phyloP scores from a whole-genome alignment of 2,113 vertebrate species.

The Eurystomus gularis region DNA sequence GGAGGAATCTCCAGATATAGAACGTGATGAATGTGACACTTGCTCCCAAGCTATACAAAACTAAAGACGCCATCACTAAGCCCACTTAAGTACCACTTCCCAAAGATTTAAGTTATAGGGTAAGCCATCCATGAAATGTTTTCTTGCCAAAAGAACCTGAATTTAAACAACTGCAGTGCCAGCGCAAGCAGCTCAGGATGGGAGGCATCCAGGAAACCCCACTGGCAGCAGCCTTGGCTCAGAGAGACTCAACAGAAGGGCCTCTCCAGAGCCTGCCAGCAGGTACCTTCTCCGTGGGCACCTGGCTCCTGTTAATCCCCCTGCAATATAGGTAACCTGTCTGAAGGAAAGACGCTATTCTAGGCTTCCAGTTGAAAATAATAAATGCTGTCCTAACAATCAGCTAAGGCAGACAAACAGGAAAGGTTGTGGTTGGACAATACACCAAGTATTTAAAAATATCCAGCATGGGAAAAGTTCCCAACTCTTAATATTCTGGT shows the following conservation, averaged over 20 bases:
- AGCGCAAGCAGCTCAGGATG: not conserved
- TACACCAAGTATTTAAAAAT: accelerated
- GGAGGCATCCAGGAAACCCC: not conserved
- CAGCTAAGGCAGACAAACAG: not conserved
- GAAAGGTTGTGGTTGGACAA: not conserved
- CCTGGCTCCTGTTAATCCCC: not conserved
- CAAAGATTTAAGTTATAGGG: not conserved
- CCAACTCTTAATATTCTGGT: accelerated
- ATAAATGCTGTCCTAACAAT: not conserved
- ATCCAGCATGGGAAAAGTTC: not conserved
- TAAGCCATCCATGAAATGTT: not conserved
- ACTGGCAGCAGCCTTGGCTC: not conserved
- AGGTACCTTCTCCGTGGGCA: not conserved
- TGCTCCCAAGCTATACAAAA: not conserved
- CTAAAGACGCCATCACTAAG: accelerated
- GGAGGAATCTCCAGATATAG: not conserved
- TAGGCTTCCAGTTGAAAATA: not conserved
- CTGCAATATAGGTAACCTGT: not conserved
- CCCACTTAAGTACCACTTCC: not conserved
- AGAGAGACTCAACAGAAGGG: not conserved
- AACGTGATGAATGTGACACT: accelerated
- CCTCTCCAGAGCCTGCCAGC: not conserved
- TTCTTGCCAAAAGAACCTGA: not conserved
- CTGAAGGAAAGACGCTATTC: not conserved
- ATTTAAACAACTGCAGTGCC: not conserved